A percentile compares a stretch with the other conserved stretches of the same genome.
These are phyloP conservation scores for Cremastinae sp. DNA, from an alignment of 2,888 invertebrate genomes.

Conservation along the genomic window DNA sequence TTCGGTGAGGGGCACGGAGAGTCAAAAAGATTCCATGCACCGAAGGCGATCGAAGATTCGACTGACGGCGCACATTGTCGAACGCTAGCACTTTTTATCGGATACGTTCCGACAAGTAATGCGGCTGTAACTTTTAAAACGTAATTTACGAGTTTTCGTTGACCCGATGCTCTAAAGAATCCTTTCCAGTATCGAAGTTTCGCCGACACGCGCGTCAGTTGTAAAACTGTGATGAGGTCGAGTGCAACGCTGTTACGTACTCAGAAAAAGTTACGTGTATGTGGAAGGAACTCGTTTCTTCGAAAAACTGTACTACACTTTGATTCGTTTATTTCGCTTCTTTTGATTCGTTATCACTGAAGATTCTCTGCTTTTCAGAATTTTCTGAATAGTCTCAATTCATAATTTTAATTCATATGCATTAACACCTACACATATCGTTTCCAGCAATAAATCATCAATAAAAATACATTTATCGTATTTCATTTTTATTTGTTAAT, in stretches of 20 bases:
- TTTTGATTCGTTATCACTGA: not conserved
- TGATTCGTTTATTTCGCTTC: not conserved
- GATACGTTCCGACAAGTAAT: not conserved
- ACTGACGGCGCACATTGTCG: too few species aligned
- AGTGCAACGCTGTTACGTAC: not conserved
- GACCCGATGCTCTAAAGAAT: not conserved
- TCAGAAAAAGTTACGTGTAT: not conserved
- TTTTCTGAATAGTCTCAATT: too few species aligned
- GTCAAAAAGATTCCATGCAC: too few species aligned
- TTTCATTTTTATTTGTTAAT: too few species aligned
- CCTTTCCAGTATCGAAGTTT: not conserved
- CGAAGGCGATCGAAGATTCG: too few species aligned
- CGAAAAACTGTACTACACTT: too few species aligned
- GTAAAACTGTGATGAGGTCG: slow-evolving; percentile 2
- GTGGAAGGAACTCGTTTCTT: not conserved
- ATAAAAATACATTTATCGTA: too few species aligned
- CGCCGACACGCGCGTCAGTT: not conserved
- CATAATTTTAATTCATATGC: too few species aligned
- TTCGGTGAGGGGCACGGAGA: too few species aligned
- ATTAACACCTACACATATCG: too few species aligned
- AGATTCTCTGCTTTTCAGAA: not conserved
- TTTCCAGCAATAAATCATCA: too few species aligned
- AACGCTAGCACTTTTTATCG: too few species aligned
- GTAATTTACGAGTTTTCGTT: slow-evolving; percentile 9
- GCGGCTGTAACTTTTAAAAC: slow-evolving; percentile 7